phyloP scores from a whole-genome alignment of 2,113 vertebrate genomes.

The Cariama cristata region DNA sequence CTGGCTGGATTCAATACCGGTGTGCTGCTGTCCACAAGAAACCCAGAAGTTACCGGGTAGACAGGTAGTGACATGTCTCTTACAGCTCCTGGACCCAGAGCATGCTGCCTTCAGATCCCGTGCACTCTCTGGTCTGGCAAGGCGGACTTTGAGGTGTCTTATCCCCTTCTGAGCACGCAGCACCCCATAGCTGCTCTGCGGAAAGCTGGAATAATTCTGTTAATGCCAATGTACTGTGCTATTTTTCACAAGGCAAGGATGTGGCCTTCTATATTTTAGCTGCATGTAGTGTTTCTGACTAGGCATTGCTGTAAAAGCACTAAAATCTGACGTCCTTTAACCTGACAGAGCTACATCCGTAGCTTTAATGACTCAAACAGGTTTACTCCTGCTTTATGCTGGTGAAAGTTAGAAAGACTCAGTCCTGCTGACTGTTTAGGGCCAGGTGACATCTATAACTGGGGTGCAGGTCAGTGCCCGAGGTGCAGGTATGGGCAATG shows the following conservation, averaged over 20 bases:
- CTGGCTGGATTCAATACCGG: rapidly evolving
- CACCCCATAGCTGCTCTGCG: background rate
- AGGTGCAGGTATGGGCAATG: rapidly evolving
- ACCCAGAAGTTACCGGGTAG: background rate
- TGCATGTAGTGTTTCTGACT: rapidly evolving
- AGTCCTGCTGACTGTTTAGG: rapidly evolving
- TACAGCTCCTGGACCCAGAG: background rate
- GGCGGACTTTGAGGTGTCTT: background rate
- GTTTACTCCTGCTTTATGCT: background rate
- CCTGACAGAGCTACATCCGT: background rate
- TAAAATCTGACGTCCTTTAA: background rate
- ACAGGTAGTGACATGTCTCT: rapidly evolving
- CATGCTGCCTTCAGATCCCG: background rate
- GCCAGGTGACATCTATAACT: background rate
- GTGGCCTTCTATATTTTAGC: background rate
- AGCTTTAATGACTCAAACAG: background rate
- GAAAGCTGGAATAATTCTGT: background rate
- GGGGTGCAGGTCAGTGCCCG: background rate
- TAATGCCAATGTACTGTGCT: rapidly evolving
- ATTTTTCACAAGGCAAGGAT: background rate
- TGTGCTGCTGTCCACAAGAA: background rate
- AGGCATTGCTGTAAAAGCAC: background rate
- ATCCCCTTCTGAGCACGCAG: rapidly evolving
- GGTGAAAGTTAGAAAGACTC: background rate
- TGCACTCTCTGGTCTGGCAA: rapidly evolving